phyloP scores from a whole-genome alignment of 2,113 vertebrate genomes.

The Puffinus mauretanicus region DNA sequence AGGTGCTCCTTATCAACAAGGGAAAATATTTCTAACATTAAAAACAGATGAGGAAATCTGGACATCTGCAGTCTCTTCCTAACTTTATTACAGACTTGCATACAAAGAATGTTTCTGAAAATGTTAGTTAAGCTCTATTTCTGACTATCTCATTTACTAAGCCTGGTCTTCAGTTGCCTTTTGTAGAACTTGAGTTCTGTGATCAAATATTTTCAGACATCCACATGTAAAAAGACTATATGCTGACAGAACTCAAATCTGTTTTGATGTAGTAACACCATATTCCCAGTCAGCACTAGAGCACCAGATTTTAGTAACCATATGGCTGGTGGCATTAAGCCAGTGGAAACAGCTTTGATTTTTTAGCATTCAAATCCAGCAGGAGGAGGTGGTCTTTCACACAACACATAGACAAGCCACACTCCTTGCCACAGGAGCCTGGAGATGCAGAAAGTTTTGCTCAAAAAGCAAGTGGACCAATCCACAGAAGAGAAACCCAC shows the following conservation, averaged over 20 bases:
- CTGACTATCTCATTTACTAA: not conserved
- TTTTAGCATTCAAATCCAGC: not conserved
- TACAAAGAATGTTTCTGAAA: not conserved
- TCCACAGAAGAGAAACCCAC: not conserved
- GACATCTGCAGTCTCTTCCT: not conserved
- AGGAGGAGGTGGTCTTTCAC: not conserved
- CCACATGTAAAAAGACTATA: not conserved
- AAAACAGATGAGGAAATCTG: not conserved
- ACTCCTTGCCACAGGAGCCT: not conserved
- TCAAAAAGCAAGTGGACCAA: not conserved
- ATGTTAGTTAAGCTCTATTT: not conserved
- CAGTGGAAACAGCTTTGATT: not conserved
- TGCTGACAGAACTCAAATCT: not conserved
- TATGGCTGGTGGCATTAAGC: not conserved
- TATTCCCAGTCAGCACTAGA: not conserved
- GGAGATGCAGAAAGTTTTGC: not conserved
- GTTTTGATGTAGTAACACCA: not conserved
- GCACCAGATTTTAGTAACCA: not conserved
- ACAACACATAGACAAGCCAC: not conserved
- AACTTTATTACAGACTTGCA: not conserved
- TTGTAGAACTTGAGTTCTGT: not conserved
- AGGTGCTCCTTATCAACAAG: not conserved
- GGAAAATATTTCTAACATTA: not conserved
- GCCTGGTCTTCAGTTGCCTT: not conserved
- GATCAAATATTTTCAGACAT: not conserved